These are phyloP conservation scores for Pentalonia nigronervosa DNA, from an alignment of 1,140 invertebrate genomes.

Conservation along the genomic window DNA sequence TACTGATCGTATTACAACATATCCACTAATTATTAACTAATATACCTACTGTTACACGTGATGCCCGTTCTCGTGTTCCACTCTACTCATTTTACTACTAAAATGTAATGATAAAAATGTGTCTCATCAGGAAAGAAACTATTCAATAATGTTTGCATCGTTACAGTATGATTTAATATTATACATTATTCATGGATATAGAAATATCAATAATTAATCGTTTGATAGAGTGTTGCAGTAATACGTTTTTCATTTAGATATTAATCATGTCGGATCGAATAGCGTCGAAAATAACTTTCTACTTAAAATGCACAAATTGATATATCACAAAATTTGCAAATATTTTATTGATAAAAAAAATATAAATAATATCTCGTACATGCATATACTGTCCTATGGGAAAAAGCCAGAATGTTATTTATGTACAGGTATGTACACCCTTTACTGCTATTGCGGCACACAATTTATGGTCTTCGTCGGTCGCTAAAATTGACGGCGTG, in stretches of 20 bases:
- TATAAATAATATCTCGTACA: not conserved
- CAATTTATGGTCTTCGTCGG: not conserved
- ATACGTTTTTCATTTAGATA: not conserved
- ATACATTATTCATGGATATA: not conserved
- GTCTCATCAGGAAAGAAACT: too few species aligned
- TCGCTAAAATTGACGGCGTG: slow-evolving; percentile 4
- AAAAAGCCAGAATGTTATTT: not conserved
- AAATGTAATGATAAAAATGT: not conserved
- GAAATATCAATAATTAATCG: not conserved
- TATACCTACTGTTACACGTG: too few species aligned
- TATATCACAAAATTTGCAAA: not conserved
- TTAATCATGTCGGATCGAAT: not conserved
- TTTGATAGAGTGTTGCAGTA: not conserved
- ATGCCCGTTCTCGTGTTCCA: not conserved
- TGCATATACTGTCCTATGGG: not conserved
- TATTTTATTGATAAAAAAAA: slow-evolving; percentile 16
- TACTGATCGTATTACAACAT: not conserved
- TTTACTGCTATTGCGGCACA: not conserved
- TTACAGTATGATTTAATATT: not conserved
- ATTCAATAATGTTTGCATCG: not conserved
- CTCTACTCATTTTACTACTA: not conserved
- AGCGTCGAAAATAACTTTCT: not conserved
- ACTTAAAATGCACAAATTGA: not conserved
- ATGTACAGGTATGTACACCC: not conserved
- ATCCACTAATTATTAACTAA: too few species aligned